phyloP scores from a whole-genome alignment of 2,113 vertebrate genomes.

The Peromyscus californicus region DNA sequence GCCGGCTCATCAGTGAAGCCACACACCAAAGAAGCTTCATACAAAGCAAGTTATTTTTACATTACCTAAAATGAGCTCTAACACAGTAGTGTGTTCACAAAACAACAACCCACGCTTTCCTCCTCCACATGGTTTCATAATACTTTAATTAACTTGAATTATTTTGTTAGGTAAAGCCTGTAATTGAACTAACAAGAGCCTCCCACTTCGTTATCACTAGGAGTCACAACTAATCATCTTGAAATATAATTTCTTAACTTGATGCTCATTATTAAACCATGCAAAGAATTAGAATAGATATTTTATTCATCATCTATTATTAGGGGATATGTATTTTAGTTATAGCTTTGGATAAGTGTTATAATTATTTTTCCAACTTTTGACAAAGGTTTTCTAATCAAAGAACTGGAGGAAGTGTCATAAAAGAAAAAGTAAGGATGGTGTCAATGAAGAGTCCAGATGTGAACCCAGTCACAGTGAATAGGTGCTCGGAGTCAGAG shows the following conservation, averaged over 20 bases:
- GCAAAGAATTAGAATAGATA: constrained; percentile 52
- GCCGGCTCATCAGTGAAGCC: not conserved
- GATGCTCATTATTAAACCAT: constrained; percentile 64
- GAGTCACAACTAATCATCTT: constrained; percentile 57
- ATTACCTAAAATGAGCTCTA: constrained; percentile 25
- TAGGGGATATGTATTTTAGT: constrained; percentile 43
- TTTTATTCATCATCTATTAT: constrained; percentile 40
- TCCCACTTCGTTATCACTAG: constrained; percentile 46
- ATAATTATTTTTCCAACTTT: constrained; percentile 37
- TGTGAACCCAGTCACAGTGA: not conserved
- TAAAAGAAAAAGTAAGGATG: not conserved
- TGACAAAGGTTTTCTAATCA: not conserved
- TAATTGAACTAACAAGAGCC: constrained; percentile 57
- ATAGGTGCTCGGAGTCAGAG: not conserved
- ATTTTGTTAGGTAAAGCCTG: constrained; percentile 59
- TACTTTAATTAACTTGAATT: constrained; percentile 66
- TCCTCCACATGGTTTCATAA: constrained; percentile 50
- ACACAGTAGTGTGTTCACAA: constrained; percentile 39
- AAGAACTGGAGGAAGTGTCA: constrained; percentile 34
- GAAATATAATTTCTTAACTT: constrained; percentile 57
- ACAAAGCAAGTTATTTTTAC: constrained; percentile 43
- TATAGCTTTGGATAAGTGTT: not conserved
- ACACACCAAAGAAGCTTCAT: constrained; percentile 31
- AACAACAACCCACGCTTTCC: constrained; percentile 10
- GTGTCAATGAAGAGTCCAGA: not conserved